These are phyloP conservation scores for Artibeus jamaicensis DNA, from an alignment of 2,797 vertebrate genomes.

Conservation along the genomic window DNA sequence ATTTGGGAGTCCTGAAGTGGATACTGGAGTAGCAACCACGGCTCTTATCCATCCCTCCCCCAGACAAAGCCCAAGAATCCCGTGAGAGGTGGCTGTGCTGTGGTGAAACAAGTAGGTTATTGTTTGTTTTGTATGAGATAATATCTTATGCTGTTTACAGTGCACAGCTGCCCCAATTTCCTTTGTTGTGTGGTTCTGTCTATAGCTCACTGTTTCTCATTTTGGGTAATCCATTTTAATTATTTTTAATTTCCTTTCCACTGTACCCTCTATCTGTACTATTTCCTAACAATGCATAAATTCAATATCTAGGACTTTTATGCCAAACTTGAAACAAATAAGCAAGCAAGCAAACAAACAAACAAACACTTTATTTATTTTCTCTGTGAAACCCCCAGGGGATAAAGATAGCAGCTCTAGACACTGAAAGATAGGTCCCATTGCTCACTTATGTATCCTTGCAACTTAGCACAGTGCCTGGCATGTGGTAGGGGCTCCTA, in stretches of 20 bases:
- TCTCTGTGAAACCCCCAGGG: neutral
- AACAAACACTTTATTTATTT: neutral
- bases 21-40: neutral
- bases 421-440: neutral
- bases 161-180: neutral
- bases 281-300: neutral
- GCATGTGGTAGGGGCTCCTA: neutral
- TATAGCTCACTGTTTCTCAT: neutral
- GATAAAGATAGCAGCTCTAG: neutral
- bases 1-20: neutral
- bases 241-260: neutral
- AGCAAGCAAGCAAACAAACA: neutral
- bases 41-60: accelerated
- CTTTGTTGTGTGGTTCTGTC: neutral
- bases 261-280: neutral
- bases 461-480: neutral
- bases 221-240: neutral
- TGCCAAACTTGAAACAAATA: neutral
- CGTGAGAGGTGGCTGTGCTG: neutral
- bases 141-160: neutral
- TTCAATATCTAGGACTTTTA: neutral
- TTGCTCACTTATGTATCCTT: neutral
- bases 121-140: neutral
- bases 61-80: neutral
- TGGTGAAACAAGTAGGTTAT: neutral